Conservation (phyloP, 2,797 vertebrate genomes). For the Enteromius afrohamiltoni region DNA sequence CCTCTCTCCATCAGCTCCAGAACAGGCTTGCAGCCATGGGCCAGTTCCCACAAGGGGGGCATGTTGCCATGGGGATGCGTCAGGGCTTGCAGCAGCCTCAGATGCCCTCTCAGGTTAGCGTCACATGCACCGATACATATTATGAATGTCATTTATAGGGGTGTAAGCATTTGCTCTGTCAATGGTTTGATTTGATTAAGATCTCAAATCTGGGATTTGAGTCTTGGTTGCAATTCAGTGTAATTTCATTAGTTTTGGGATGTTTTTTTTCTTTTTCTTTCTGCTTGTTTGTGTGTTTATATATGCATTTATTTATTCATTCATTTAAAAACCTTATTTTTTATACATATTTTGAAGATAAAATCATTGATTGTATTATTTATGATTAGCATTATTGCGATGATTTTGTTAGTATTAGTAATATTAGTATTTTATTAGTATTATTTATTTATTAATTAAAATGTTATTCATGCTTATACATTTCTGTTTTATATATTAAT, state of each 20-base stretch:
- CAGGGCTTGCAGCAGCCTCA: conserved; percentile 84
- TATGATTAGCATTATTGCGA: neutral
- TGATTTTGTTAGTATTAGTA: too few species aligned
- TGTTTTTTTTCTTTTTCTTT: neutral
- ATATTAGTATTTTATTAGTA: too few species aligned
- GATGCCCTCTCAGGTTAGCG: conserved; percentile 82
- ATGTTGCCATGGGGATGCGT: conserved; percentile 84
- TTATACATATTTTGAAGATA: neutral
- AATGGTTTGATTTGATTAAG: neutral
- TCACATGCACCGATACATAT: neutral
- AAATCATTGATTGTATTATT: neutral
- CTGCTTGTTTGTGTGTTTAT: neutral
- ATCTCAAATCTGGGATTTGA: neutral
- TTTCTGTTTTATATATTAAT: too few species aligned
- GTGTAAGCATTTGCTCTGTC: neutral
- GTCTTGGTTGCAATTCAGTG: neutral
- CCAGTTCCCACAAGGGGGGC: conserved; percentile 82
- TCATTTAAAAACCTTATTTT: neutral
- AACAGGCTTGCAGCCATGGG: conserved; percentile 86
- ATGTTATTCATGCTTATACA: too few species aligned
- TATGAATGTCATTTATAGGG: conserved; percentile 1
- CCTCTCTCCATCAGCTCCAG: conserved; percentile 78
- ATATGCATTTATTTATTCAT: neutral
- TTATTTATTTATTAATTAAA: neutral
- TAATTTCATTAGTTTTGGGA: neutral